Evolutionary conservation across 2,797 vertebrate species (phyloP).

Genomic region (Florisuga fusca): DNA sequence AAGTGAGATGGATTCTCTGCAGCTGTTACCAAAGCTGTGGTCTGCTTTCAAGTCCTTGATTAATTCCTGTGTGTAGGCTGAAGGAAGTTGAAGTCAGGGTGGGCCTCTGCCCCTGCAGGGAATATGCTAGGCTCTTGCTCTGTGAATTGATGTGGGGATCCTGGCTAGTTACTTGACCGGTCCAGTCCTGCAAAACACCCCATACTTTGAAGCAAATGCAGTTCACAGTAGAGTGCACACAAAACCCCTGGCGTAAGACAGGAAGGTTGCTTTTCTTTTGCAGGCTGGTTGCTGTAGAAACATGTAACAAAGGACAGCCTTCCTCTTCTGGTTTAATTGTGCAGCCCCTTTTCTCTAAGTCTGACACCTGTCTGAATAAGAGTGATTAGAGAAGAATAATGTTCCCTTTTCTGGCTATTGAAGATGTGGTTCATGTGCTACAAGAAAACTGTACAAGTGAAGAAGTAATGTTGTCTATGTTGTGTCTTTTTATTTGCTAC

Average conservation of each 20-base stretch:
- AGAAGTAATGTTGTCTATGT: slow-evolving; percentile 70
- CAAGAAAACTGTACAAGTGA: slow-evolving; percentile 68
- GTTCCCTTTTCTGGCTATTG: slow-evolving; percentile 66
- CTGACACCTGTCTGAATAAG: slow-evolving; percentile 84
- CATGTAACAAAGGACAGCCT: slow-evolving; percentile 88
- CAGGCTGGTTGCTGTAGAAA: slow-evolving; percentile 87
- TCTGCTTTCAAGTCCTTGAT: slow-evolving; percentile 73
- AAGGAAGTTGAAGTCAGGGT: slow-evolving; percentile 69
- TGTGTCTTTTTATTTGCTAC: slow-evolving; percentile 73
- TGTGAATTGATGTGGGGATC: slow-evolving; percentile 79
- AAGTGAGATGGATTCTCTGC: slow-evolving; percentile 68
- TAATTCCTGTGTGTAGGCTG: slow-evolving; percentile 75
- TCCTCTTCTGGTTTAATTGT: slow-evolving; percentile 88
- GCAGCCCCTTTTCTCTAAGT: slow-evolving; percentile 81
- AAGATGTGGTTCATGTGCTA: slow-evolving; percentile 72
- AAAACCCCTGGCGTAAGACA: slow-evolving; percentile 83
- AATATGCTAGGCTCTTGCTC: slow-evolving; percentile 70
- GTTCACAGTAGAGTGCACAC: slow-evolving; percentile 83
- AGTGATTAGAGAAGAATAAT: slow-evolving; percentile 79
- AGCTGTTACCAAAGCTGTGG: slow-evolving; percentile 76
- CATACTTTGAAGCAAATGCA: slow-evolving; percentile 78
- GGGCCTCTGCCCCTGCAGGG: slow-evolving; percentile 72
- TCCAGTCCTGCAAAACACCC: slow-evolving; percentile 71
- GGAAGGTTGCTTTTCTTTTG: slow-evolving; percentile 84
- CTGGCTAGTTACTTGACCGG: slow-evolving; percentile 73